Evolutionary conservation across 2,888 invertebrate species (phyloP).

Genomic region (Hypselothyrea guttata): DNA sequence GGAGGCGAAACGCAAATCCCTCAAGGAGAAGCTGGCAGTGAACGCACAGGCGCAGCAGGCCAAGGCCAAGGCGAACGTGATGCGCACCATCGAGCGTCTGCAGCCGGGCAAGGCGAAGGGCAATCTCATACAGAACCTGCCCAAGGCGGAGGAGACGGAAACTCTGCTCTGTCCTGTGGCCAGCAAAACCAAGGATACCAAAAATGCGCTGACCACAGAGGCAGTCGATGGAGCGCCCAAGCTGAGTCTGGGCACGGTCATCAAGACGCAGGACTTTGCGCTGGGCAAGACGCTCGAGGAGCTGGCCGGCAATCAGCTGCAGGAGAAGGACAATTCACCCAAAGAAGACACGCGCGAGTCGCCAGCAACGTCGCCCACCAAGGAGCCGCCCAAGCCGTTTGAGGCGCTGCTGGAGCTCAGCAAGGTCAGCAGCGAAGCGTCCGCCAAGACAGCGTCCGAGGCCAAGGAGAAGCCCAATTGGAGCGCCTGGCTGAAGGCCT

Average conservation of each 20-base stretch:
- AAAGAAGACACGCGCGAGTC: conserved; percentile 20
- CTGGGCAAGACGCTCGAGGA: conserved; percentile 85
- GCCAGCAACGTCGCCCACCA: conserved; percentile 19
- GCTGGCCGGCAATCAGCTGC: conserved; percentile 60
- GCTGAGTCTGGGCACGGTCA: conserved; percentile 91
- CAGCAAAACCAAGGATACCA: conserved; percentile 84
- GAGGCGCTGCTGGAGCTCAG: conserved; percentile 63
- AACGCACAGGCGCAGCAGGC: conserved; percentile 83
- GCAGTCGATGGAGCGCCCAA: conserved; percentile 89
- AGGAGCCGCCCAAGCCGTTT: conserved; percentile 51
- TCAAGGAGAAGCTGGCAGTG: conserved; percentile 81
- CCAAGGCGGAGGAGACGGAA: conserved; percentile 85
- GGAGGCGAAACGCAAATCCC: conserved; percentile 81
- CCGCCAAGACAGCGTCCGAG: conserved; percentile 28
- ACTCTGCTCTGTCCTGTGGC: conserved; percentile 75
- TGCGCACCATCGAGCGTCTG: conserved; percentile 91
- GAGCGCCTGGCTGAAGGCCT: conserved; percentile 96
- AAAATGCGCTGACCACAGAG: conserved; percentile 85
- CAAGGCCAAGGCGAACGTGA: conserved; percentile 85
- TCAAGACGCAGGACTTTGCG: conserved; percentile 87
- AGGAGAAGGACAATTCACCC: conserved; percentile 41
- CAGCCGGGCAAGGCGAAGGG: conserved; percentile 95
- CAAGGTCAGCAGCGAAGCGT: conserved; percentile 52
- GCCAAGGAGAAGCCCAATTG: conserved; percentile 86
- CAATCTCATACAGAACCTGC: conserved; percentile 89